Evolutionary conservation across 2,797 vertebrate genomes (phyloP).

Genomic region (Nannoperca australis): DNA sequence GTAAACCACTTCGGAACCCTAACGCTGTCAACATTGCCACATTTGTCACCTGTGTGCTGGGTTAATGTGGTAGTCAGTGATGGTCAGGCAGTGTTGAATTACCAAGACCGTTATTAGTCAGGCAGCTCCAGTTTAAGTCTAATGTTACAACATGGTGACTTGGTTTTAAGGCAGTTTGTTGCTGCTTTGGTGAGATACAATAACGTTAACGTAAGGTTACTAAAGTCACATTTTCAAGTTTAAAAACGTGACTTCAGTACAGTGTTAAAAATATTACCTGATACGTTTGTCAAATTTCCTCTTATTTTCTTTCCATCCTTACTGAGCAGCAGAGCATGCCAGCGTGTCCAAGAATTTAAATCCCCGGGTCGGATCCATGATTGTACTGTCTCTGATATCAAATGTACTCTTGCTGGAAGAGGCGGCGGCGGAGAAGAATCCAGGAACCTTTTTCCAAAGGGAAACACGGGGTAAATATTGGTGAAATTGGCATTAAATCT

Average conservation of each 20-base stretch:
- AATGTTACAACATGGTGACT: conserved; percentile 56
- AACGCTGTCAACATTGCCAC: conserved; percentile 42
- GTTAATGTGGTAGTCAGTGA: conserved; percentile 57
- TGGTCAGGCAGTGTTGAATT: conserved; percentile 77
- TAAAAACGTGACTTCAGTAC: background rate
- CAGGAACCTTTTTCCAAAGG: conserved; percentile 70
- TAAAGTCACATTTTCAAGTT: conserved; percentile 41
- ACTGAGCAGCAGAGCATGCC: conserved; percentile 63
- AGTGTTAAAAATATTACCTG: conserved; percentile 72
- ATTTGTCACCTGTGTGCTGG: conserved; percentile 73
- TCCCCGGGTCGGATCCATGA: conserved; percentile 80
- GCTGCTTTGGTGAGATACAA: conserved; percentile 8
- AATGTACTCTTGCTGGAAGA: conserved; percentile 80
- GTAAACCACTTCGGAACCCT: conserved; percentile 13
- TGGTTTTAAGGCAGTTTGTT: conserved; percentile 32
- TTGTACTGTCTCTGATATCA: conserved; percentile 74
- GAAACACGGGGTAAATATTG: conserved; percentile 40
- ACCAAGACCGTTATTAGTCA: conserved; percentile 62
- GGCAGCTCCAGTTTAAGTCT: conserved; percentile 48
- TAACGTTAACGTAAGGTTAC: background rate
- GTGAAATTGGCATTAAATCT: conserved; percentile 7
- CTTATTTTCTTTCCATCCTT: conserved; percentile 81
- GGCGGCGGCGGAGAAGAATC: conserved; percentile 72
- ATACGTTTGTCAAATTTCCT: conserved; percentile 51
- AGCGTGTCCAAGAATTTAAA: conserved; percentile 75